Evolutionary conservation across 1,140 invertebrate genomes (phyloP).

Genomic region (Leguminivora glycinivorella): DNA sequence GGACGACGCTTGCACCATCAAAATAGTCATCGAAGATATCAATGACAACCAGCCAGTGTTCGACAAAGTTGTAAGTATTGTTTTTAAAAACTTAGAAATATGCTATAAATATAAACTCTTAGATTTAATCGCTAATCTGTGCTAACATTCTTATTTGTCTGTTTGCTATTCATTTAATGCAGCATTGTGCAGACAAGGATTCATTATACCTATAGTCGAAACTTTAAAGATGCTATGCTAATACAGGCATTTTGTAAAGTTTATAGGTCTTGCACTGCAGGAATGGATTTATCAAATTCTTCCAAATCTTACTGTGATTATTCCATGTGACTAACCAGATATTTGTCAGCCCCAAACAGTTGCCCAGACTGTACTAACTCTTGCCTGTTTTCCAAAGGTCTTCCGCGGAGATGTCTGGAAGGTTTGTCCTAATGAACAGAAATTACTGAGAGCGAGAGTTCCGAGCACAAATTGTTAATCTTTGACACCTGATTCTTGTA

Average conservation of each 20-base stretch:
- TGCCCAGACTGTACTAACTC: slow-evolving; percentile 71
- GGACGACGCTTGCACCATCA: slow-evolving; percentile 93
- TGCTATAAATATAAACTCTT: slow-evolving; percentile 13
- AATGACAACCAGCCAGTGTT: slow-evolving; percentile 94
- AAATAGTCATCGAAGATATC: slow-evolving; percentile 91
- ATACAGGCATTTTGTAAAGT: slow-evolving; percentile 16
- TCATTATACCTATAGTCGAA: background rate
- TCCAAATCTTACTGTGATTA: slow-evolving; percentile 4
- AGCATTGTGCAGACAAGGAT: slow-evolving; percentile 1
- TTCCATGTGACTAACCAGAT: slow-evolving; percentile 55
- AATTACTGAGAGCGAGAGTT: slow-evolving; percentile 68
- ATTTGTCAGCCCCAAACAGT: slow-evolving; percentile 69
- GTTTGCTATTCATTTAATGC: background rate
- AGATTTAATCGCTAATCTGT: background rate
- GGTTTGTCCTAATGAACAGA: slow-evolving; percentile 80
- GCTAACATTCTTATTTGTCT: background rate
- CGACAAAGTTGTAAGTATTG: slow-evolving; percentile 84
- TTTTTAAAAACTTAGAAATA: background rate
- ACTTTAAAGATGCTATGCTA: background rate
- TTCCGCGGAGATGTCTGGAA: slow-evolving; percentile 83
- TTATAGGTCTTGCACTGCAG: slow-evolving; percentile 26
- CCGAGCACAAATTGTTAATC: slow-evolving; percentile 61
- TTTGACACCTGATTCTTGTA: slow-evolving; percentile 57
- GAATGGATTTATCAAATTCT: slow-evolving; percentile 11
- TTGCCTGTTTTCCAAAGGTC: slow-evolving; percentile 81